Conservation (phyloP, 2,113 vertebrate genomes). For the Camelus dromedarius region DNA sequence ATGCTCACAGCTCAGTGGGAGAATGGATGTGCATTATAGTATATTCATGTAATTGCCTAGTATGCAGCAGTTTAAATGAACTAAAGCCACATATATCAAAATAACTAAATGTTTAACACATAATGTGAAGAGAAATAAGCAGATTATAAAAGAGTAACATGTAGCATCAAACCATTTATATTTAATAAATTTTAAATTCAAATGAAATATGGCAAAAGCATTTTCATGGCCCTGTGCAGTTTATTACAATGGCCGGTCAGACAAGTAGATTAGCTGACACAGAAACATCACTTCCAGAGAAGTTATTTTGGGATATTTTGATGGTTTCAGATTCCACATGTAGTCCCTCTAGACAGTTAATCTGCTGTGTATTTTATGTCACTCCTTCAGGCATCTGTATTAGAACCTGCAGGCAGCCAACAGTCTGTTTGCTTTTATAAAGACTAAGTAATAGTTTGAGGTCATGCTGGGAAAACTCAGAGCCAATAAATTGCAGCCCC, state of each 20-base stretch:
- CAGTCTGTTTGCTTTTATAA: neutral
- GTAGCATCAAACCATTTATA: neutral
- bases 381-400: neutral
- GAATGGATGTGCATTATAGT: neutral
- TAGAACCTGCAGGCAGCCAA: slow-evolving; percentile 11
- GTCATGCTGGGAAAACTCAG: neutral
- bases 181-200: slow-evolving; percentile 44
- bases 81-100: neutral
- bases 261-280: neutral
- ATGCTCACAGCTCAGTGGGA: neutral
- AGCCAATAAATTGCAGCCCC: neutral
- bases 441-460: slow-evolving; percentile 28
- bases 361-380: neutral
- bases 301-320: neutral
- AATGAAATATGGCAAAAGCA: neutral
- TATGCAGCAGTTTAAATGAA: neutral
- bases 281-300: slow-evolving; percentile 37
- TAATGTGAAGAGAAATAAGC: neutral
- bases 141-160: neutral
- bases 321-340: neutral
- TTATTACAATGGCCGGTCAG: slow-evolving; percentile 18
- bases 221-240: neutral
- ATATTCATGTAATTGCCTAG: neutral
- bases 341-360: neutral
- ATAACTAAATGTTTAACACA: neutral